Base-by-base conservation (phyloP, 2,888 invertebrate genomes). In the Stenotaenia linearis region DNA sequence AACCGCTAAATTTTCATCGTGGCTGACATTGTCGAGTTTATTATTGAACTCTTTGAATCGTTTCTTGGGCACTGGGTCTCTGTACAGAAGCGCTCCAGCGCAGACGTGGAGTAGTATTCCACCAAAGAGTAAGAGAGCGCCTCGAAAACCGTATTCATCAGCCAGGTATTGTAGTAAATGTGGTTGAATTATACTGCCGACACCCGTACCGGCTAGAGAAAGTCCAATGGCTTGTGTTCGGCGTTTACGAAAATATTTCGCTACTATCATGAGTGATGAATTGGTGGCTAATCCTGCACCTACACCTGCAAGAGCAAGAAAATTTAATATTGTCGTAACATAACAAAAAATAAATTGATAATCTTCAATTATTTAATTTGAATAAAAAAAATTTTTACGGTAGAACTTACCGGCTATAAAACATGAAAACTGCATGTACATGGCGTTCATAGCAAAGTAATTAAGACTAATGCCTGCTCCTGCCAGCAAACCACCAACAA, bases 81-180 rank as follows among this genome's bases (percentile, higher is more conserved):
- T 89, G 85, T 92, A 92, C 0, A 92, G 86, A 0, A 91, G 90
- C 0, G 92, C 92, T 0, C 92, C 90, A 3, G 91, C 90, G 81
- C 92, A 92, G 1, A 92, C 92, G 84, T 92, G 92, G 0, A 92
- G 86, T 91, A 92, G 92, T 12, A 92, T 92, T 0, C 91, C 91
- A 81, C 91, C 92, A 25, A 92, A 86, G 7, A 92, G 86, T 0
- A 92, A 86, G 10, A 92, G 89, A 9, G 92, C 92, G 15, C 92
- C 92, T 84, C 92, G 91, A 76, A 92, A 83, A 18, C 83, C 83
- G 75, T 83, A 82, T 18, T 77, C 77, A 1, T 78, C 78, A 18
- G 83, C 78, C 4, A 84, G 81, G 32, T 77, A 77, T 45, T 84
- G 82, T 21, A 83, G 79, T 9, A 84, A 80, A 9, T 82, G 82